phyloP scores from a whole-genome alignment of 2,888 invertebrate species.

The Cryptocephalus primarius region DNA sequence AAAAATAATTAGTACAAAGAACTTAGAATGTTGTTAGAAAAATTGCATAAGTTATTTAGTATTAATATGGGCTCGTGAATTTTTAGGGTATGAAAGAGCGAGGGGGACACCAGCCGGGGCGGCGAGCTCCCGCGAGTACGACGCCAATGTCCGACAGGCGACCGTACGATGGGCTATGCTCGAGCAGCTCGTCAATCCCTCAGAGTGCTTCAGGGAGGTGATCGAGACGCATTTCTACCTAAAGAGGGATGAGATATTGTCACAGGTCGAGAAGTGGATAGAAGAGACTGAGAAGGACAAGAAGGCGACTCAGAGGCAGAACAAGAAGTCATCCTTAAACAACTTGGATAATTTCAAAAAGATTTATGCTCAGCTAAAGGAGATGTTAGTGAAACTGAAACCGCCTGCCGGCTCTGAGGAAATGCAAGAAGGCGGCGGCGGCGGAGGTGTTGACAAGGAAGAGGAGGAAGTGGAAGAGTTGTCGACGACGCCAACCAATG shows the following conservation, averaged over 20 bases:
- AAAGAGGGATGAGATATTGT: slow-evolving; percentile 80
- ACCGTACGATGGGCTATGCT: slow-evolving; percentile 95
- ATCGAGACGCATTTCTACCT: slow-evolving; percentile 92
- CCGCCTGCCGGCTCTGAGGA: slow-evolving; percentile 52
- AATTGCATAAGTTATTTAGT: too few relatives aligned
- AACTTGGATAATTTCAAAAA: slow-evolving; percentile 35
- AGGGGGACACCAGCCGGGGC: slow-evolving; percentile 77
- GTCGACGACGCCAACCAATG: slow-evolving; percentile 21
- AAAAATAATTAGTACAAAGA: too few relatives aligned
- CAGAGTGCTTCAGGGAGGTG: slow-evolving; percentile 87
- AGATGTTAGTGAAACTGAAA: slow-evolving; percentile 74
- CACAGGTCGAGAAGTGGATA: slow-evolving; percentile 85
- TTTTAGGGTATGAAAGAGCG: slow-evolving; percentile 62
- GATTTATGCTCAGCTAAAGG: slow-evolving; percentile 54
- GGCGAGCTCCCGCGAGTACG: slow-evolving; percentile 86
- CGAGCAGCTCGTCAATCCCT: slow-evolving; percentile 82
- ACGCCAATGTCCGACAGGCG: slow-evolving; percentile 90
- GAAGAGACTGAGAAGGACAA: slow-evolving; percentile 73
- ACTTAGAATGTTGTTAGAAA: too few relatives aligned
- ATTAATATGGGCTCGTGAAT: too few relatives aligned
- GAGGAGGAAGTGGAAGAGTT: slow-evolving; percentile 21
- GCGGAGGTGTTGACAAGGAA: slow-evolving; percentile 39
- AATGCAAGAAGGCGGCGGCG: slow-evolving; percentile 13
- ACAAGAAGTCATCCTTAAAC: slow-evolving; percentile 31
- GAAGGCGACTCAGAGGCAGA: slow-evolving; percentile 49